phyloP scores from a whole-genome alignment of 2,888 invertebrate genomes.

The Lasius platythorax region DNA sequence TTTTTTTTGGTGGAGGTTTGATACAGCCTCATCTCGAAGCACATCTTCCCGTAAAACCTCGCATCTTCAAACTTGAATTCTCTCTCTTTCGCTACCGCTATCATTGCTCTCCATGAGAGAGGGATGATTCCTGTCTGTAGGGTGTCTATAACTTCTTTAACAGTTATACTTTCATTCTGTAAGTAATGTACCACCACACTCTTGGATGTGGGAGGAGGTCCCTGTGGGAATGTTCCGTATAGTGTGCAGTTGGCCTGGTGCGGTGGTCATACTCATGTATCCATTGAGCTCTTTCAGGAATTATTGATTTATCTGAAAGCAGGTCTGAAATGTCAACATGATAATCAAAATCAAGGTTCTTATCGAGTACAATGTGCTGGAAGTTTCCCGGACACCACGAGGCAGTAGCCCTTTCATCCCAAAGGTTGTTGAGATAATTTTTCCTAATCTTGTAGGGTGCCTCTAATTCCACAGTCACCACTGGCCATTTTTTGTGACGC shows the following conservation, averaged over 20 bases:
- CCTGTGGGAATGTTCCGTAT: not conserved
- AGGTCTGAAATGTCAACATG: not conserved
- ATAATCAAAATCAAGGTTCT: not conserved
- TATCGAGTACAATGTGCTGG: rapidly evolving
- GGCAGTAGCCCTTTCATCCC: not conserved
- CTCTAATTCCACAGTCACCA: not conserved
- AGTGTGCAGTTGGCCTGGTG: not conserved
- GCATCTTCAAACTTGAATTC: not conserved
- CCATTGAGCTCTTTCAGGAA: rapidly evolving
- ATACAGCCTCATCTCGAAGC: not conserved
- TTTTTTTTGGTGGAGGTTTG: too few species aligned
- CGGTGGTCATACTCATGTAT: not conserved
- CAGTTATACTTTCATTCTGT: not conserved
- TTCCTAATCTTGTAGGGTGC: not conserved
- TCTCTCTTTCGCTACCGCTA: not conserved
- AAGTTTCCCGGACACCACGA: not conserved
- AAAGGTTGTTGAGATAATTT: not conserved
- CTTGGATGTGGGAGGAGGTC: not conserved
- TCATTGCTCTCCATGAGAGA: not conserved
- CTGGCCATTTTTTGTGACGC: not conserved
- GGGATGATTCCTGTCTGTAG: too few species aligned
- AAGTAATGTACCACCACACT: not conserved
- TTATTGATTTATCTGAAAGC: not conserved
- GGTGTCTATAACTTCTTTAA: not conserved
- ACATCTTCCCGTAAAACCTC: not conserved